phyloP scores from a whole-genome alignment of 1,140 invertebrate species.

The Lepeophtheirus salmonis region DNA sequence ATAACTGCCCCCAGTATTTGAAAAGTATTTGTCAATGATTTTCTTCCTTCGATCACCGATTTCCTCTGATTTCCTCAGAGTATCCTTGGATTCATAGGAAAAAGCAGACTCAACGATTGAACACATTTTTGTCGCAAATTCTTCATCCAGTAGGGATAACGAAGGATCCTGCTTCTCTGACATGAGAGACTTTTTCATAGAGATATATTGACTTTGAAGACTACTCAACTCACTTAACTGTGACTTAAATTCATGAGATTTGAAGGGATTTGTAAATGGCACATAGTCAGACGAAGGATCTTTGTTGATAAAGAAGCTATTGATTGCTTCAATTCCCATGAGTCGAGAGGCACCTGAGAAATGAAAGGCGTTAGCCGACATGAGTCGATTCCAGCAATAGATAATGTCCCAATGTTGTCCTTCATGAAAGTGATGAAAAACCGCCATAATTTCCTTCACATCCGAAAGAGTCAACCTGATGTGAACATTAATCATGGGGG shows the following conservation, averaged over 20 bases:
- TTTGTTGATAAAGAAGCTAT: not conserved
- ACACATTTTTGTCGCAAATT: not conserved
- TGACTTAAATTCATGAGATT: not conserved
- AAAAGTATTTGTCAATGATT: not conserved
- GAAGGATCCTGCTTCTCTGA: not conserved
- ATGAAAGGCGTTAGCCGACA: not conserved
- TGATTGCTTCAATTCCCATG: not conserved
- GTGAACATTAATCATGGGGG: not conserved
- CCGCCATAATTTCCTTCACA: not conserved
- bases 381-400: not conserved
- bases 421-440: not conserved
- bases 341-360: not conserved
- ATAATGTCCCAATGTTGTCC: not conserved
- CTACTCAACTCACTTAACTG: not conserved
- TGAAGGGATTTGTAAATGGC: not conserved
- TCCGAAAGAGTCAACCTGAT: not conserved
- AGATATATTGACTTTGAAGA: not conserved
- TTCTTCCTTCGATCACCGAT: not conserved
- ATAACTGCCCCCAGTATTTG: not conserved
- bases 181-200: not conserved
- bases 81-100: not conserved
- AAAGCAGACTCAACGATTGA: not conserved
- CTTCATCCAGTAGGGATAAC: not conserved
- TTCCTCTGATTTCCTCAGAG: not conserved
- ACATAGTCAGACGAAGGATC: not conserved